Evolutionary conservation across 2,113 vertebrate genomes (phyloP), one percentile per base, ranked within the genome.

Genomic region (Ancistrus triradiatus): DNA sequence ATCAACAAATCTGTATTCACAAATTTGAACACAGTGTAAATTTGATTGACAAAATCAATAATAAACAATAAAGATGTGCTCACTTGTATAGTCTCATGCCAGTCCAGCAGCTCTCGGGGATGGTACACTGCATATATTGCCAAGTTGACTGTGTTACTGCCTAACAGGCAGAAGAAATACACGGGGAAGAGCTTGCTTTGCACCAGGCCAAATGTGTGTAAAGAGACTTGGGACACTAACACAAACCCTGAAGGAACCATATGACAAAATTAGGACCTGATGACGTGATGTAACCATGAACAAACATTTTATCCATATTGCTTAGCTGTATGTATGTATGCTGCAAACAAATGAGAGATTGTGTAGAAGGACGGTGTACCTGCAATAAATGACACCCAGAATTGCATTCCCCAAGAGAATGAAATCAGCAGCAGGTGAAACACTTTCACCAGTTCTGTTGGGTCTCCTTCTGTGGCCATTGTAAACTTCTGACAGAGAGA

Each of bases 321-420:
- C 11, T 3, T 38, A 38, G 11, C 13, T 7, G 7, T 13, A 11
- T 3, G 11, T 10, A 38, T 38, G 3, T 31, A 31, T 31, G 3
- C 27, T 31, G 3, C 27, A 4, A 3, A 4, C 27, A 31, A 31
- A 31, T 40, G 1, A 13, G 3, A 10, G 13, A 14, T 10, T 8
- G 35, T 10, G 27, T 25, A 64, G 14, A 22, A 44, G 13, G 8
- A 17, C 6, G 1, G 7, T 13, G 53, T 61, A 95, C 93, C 93
- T 84, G 88, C 87, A 24, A 90, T 84, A 62, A 95, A 93, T 4
- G 92, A 88, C 48, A 93, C 89, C 93, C 93, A 95, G 38, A 90
- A 65, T 75, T 95, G 91, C 89, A 91, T 91, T 37, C 93, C 93
- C 91, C 91, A 95, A 52, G 84, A 76, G 48, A 90, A 89, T 0